Percentiles rank a stretch among this genome's conserved stretches.
These are phyloP conservation scores for Cotesia glomerata DNA, from an alignment of 1,140 invertebrate species.

Conservation along the genomic window DNA sequence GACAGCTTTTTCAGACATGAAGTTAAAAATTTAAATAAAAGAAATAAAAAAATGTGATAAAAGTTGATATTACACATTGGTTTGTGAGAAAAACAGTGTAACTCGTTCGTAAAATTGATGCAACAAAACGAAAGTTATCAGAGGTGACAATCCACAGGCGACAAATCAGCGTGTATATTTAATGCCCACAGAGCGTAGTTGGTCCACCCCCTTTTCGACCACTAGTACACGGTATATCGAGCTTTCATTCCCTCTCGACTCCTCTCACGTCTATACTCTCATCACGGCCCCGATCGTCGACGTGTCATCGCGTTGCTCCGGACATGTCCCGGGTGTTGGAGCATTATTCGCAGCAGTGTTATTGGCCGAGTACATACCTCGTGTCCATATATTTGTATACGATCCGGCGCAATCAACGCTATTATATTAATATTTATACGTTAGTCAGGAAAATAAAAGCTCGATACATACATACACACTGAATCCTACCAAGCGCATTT, in stretches of 20 bases:
- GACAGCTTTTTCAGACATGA: no score
- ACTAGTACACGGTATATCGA: neutral
- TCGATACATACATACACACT: neutral
- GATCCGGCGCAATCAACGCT: conserved; percentile 51
- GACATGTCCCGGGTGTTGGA: conserved; percentile 39
- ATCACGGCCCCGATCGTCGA: conserved; percentile 29
- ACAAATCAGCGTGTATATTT: conserved; percentile 40
- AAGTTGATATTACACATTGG: neutral
- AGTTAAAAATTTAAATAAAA: neutral
- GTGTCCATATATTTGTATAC: conserved; percentile 33
- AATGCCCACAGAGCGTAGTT: conserved; percentile 40
- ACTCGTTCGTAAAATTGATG: conserved; percentile 2
- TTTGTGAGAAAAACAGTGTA: neutral
- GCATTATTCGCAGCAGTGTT: conserved; percentile 29
- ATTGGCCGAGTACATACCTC: conserved; percentile 15
- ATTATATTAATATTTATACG: conserved; percentile 54
- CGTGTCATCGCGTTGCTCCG: conserved; percentile 43
- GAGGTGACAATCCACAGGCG: conserved; percentile 42
- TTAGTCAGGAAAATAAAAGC: neutral
- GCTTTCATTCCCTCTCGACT: conserved; percentile 24
- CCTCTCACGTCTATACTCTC: conserved; percentile 25
- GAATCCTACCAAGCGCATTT: no score
- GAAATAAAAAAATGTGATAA: neutral
- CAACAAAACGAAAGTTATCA: conserved; percentile 33
- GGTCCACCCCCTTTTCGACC: conserved; percentile 27